Conservation (phyloP, 64 coral and sea anemone genomes). For the Dendrophyllia cribrosa region DNA sequence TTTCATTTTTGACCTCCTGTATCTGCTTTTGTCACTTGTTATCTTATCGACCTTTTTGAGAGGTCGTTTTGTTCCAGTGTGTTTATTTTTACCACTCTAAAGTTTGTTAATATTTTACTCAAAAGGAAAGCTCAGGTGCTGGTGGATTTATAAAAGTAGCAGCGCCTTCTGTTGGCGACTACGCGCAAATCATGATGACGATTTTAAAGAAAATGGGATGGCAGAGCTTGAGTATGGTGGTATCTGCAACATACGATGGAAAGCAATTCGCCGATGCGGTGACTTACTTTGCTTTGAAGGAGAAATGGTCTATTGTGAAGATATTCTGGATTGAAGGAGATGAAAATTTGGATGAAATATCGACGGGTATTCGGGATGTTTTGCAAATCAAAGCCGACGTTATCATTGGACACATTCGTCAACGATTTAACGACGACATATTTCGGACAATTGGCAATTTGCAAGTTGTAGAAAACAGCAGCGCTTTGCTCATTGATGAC, state of each 20-base stretch:
- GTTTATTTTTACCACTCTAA: too few species aligned
- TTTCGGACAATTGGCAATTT: conserved; percentile 8
- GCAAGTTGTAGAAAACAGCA: not conserved
- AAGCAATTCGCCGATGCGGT: conserved; percentile 1
- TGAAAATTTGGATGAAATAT: not conserved
- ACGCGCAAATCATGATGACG: conserved; percentile 36
- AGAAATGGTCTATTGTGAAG: conserved; percentile 21
- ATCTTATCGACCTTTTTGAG: too few species aligned
- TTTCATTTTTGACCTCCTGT: too few species aligned
- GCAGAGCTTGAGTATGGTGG: conserved; percentile 24
- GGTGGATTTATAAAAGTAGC: conserved; percentile 37
- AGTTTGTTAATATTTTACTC: not conserved
- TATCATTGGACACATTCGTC: conserved; percentile 14
- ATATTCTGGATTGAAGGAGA: conserved; percentile 10
- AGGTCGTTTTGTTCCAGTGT: too few species aligned
- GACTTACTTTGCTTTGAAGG: not conserved
- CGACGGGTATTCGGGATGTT: not conserved
- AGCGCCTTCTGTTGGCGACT: conserved; percentile 8
- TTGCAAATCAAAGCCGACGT: not conserved
- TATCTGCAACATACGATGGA: conserved; percentile 35
- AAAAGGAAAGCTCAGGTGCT: conserved; percentile 23
- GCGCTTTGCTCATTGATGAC: not conserved
- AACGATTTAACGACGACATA: not conserved
- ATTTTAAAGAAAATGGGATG: conserved; percentile 70
- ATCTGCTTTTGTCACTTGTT: too few species aligned